Evolutionary conservation across 1,140 invertebrate species (phyloP).

Genomic region (Sarcophaga bullata): DNA sequence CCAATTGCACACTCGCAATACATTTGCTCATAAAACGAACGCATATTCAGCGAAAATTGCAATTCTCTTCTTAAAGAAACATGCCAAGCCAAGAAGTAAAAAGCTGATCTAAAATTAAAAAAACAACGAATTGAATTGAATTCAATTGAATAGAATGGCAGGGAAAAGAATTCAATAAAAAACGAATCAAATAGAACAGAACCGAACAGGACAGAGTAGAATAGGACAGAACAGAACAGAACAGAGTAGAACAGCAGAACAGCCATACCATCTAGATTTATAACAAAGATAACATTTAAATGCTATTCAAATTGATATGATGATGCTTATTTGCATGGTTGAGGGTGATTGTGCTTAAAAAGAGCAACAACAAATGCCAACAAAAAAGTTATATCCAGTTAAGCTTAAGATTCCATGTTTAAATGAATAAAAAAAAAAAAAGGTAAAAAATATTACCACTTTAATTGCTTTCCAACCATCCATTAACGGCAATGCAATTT

Average conservation of each 20-base stretch:
- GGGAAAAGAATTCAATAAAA: too few relatives aligned
- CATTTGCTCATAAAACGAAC: neutral
- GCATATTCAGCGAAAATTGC: neutral
- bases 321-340: constrained; percentile 25
- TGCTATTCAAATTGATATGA: constrained; percentile 34
- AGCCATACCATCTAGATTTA: constrained; percentile 16
- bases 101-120: neutral
- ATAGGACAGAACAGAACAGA: neutral
- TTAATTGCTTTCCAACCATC: constrained; percentile 32
- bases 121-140: constrained; percentile 5
- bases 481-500: constrained; percentile 9
- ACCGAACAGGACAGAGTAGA: neutral
- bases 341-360: constrained; percentile 35
- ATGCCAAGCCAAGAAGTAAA: too few relatives aligned
- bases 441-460: constrained; percentile 1
- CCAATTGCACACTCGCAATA: neutral
- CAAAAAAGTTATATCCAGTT: neutral
- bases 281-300: constrained; percentile 38
- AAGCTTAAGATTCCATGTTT: constrained; percentile 32
- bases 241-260: neutral
- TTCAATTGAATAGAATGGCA: neutral
- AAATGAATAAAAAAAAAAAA: constrained; percentile 13
- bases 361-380: neutral
- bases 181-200: too few relatives aligned
- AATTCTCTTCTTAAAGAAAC: neutral